Conservation (phyloP, 2,888 invertebrate genomes). For the Phasia obesa region DNA sequence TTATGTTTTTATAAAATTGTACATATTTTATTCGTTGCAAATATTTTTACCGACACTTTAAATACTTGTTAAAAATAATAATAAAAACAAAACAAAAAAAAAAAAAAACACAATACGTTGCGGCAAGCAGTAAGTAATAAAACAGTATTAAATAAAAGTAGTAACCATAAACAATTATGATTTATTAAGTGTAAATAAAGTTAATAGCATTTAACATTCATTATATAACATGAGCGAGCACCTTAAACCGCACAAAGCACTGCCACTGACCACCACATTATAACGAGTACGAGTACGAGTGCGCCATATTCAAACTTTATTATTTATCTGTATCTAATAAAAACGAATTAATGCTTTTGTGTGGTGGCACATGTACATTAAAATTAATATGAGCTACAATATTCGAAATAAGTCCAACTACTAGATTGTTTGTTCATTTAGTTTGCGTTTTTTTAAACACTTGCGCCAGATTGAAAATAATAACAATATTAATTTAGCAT, state of each 20-base stretch:
- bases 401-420: not conserved
- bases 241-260: slow-evolving; percentile 30
- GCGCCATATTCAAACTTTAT: slow-evolving; percentile 31
- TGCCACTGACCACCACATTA: not conserved
- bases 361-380: slow-evolving; percentile 18
- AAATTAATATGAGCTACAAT: slow-evolving; percentile 39
- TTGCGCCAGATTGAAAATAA: no score
- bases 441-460: not conserved
- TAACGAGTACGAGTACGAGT: not conserved
- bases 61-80: not conserved
- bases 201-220: slow-evolving; percentile 64
- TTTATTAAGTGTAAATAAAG: slow-evolving; percentile 70
- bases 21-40: no score
- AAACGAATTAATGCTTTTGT: slow-evolving; percentile 42
- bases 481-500: no score
- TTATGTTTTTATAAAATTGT: no score
- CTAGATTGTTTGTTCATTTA: not conserved
- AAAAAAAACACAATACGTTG: no score
- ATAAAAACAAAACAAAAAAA: not conserved
- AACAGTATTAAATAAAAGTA: slow-evolving; percentile 39
- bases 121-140: slow-evolving; percentile 30
- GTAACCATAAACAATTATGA: slow-evolving; percentile 49
- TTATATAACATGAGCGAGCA: slow-evolving; percentile 36
- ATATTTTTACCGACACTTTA: not conserved
- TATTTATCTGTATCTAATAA: slow-evolving; percentile 31